Base-by-base conservation (phyloP, 2,888 invertebrate genomes). In the Cheiracanthium punctorium region DNA sequence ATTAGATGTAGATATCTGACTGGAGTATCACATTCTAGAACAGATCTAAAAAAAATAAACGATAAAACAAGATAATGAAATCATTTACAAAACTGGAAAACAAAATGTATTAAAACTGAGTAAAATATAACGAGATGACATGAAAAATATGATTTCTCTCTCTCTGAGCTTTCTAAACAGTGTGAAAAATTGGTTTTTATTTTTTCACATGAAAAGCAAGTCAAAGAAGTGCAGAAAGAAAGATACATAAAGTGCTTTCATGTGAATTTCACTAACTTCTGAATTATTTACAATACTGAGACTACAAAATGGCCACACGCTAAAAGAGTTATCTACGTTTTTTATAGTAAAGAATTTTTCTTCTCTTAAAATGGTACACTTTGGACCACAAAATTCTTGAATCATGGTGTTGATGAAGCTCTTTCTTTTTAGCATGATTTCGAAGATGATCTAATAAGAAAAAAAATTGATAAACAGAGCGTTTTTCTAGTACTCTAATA, bases 351-450 rank as follows among this genome's bases (percentile, higher is more conserved):
- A 30, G 65, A 29, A 72, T n/a, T 74, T 74, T 77, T 48, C 20
- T 20, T 37, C 37, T 12, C 28, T 52, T 69, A 67, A 74, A 75
- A 82, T 70, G 75, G 58, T 74, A 41, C 70, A 69, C 70, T 82
- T 82, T 82, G 82, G 82, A 82, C 82, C 82, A 82, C 82, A 75
- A 70, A 32, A n/a, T 32, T 73, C 33, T 48, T 20, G 17, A 37
- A 20, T 81, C 58, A 17, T 74, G 30, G 65, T 37, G 43, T 70
- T 73, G 52, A 74, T 72, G 48, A 82, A 82, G 82, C 82, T 82
- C 82, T 70, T 30, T 82, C 82, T 70, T 32, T 29, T 43, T 43
- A 48, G 65, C 30, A 28, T 29, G 30, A 29, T 65, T 29, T 29
- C 28, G 29, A 7, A 65, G 10, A 28, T 65, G 29, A 28, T 65